Base-by-base conservation (phyloP, 2,113 vertebrate genomes). In the Sceloporus undulatus region DNA sequence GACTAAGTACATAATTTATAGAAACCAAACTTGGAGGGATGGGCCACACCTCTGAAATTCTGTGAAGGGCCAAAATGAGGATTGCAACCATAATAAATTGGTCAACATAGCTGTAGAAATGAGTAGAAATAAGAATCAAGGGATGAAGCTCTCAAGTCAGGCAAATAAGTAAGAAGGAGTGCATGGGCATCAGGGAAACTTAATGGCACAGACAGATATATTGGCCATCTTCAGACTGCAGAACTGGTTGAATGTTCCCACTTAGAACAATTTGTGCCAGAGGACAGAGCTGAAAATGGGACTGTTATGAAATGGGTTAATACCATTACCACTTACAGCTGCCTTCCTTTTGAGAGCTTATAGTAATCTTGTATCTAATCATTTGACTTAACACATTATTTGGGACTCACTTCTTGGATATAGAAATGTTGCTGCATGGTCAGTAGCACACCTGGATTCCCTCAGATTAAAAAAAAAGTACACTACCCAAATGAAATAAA, bases 401-500 rank as follows among this genome's bases (percentile, higher is more conserved):
- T 89, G 89, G 18, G 88, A 79, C 59, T 66, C 79, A 74, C 14
- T 40, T 87, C 76, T 85, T 91, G 76, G 70, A 71, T 23, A 0
- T 0, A 76, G 89, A 73, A 52, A 66, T 54, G 74, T 11, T 86
- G 19, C 79, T 65, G 84, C 56, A 90, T 85, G 84, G 79, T 74
- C 87, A 79, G 79, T 90, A 87, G 34, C 59, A 1, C 40, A 89
- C 84, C 87, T 78, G 54, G 83, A 13, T 84, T 94, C 80, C 59
- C n/a, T 83, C 79, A 54, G 79, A 27, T n/a, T 65, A 76, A 62
- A 70, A 71, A 62, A 9, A 38, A 16, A 54, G 2, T 0, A 52
- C 10, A 82, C 76, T 25, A 70, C 84, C 75, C 79, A 88, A 84
- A 66, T 90, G 80, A 90, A 90, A 90, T 86, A 91, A 95, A 81